A percentile compares a stretch with the other conserved stretches of the same genome.
Conservation (phyloP, 2,888 invertebrate species). For the Orthonychiurus folsomi region DNA sequence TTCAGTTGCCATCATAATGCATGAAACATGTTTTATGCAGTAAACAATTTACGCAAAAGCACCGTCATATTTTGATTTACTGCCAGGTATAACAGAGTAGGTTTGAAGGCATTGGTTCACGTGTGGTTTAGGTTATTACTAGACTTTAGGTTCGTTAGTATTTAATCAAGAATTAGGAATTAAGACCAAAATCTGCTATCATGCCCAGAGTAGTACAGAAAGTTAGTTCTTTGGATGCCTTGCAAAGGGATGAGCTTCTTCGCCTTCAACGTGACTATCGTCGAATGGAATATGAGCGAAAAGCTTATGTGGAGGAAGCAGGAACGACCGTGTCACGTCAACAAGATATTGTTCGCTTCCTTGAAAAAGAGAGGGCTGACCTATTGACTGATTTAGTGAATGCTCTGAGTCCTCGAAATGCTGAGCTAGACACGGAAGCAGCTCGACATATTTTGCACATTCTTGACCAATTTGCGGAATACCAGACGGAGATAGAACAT, state of each 20-base stretch:
- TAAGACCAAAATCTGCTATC: too few relatives aligned
- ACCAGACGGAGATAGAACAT: slow-evolving; percentile 22
- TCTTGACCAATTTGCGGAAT: slow-evolving; percentile 21
- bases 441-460: slow-evolving; percentile 19
- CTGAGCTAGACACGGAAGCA: slow-evolving; percentile 13
- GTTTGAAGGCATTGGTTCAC: too few relatives aligned
- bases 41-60: too few relatives aligned
- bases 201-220: too few relatives aligned
- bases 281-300: slow-evolving; percentile 71
- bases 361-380: slow-evolving; percentile 56
- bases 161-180: too few relatives aligned
- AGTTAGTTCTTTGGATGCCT: slow-evolving; percentile 18
- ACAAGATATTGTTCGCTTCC: slow-evolving; percentile 52
- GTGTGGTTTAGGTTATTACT: too few relatives aligned
- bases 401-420: slow-evolving; percentile 13
- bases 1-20: too few relatives aligned
- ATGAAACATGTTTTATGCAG: too few relatives aligned
- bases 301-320: slow-evolving; percentile 57
- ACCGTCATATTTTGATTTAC: too few relatives aligned
- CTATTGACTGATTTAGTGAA: slow-evolving; percentile 45
- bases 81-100: too few relatives aligned
- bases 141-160: too few relatives aligned
- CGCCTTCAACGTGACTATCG: slow-evolving; percentile 71
- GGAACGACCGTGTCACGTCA: slow-evolving; percentile 19
- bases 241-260: slow-evolving; percentile 67